A percentile compares a stretch with the other conserved stretches of the same genome.
phyloP scores from a whole-genome alignment of 2,113 vertebrate species.

The Ranitomeya imitator region DNA sequence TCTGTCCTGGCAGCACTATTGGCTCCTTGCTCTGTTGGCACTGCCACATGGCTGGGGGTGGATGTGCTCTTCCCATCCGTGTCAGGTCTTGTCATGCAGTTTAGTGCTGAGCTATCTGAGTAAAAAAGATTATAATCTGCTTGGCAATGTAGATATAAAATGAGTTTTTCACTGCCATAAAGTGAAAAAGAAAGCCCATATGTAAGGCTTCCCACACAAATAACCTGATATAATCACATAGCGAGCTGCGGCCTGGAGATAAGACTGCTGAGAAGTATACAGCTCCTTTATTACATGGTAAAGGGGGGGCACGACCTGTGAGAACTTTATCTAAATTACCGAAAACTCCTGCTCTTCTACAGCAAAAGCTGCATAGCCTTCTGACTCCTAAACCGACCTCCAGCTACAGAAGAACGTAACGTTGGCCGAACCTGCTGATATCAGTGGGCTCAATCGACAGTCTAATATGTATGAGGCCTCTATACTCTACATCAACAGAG shows the following conservation, averaged over 20 bases:
- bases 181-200: neutral
- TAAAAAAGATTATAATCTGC: neutral
- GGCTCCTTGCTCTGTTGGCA: neutral
- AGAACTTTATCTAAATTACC: neutral
- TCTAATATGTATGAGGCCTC: too few relatives aligned
- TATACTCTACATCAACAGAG: too few relatives aligned
- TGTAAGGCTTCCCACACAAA: neutral
- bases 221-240: neutral
- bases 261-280: neutral
- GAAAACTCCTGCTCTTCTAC: neutral
- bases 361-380: neutral
- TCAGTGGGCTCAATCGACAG: too few relatives aligned
- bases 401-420: neutral
- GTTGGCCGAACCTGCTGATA: too few relatives aligned
- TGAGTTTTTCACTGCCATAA: neutral
- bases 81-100: neutral
- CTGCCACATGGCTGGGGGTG: neutral
- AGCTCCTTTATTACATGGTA: neutral
- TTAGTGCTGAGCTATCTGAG: neutral
- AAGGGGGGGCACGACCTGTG: neutral
- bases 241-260: neutral
- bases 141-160: neutral
- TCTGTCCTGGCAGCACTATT: too few relatives aligned
- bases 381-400: neutral
- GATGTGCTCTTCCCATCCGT: neutral